Evolutionary conservation across 1,140 invertebrate species (phyloP).

Genomic region (Atta cephalotes): DNA sequence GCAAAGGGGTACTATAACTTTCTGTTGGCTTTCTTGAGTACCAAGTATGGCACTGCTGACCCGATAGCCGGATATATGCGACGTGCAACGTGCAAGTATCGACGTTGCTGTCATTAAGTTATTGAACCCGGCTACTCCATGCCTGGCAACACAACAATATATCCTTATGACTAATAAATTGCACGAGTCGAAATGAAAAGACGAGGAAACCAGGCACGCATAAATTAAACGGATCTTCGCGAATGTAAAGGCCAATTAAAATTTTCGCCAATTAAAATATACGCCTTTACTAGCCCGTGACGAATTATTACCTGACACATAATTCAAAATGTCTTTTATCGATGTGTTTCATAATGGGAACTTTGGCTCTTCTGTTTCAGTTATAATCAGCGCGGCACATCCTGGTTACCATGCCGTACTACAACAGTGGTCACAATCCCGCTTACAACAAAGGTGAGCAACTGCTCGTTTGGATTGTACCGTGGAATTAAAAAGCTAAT

Average conservation of each 20-base stretch:
- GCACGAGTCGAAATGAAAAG: background rate
- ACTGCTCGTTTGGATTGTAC: background rate
- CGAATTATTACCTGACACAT: conserved; percentile 28
- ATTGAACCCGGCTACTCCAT: conserved; percentile 40
- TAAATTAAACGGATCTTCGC: conserved; percentile 30
- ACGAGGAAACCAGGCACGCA: background rate
- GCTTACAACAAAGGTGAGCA: conserved; percentile 81
- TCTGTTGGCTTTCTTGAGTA: conserved; percentile 76
- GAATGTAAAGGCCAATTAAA: conserved; percentile 26
- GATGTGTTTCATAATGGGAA: conserved; percentile 26
- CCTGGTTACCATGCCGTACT: conserved; percentile 80
- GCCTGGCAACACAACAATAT: conserved; percentile 16
- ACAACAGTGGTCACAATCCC: conserved; percentile 81
- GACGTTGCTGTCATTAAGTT: conserved; percentile 55
- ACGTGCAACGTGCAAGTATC: conserved; percentile 73
- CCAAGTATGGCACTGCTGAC: conserved; percentile 79
- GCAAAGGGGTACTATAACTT: background rate
- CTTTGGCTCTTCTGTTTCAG: conserved; percentile 63
- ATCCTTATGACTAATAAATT: conserved; percentile 1
- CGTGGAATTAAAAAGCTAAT: conserved; percentile 25
- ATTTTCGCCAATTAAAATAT: conserved; percentile 44
- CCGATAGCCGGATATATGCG: conserved; percentile 77
- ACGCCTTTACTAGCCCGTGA: background rate
- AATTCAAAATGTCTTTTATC: conserved; percentile 24
- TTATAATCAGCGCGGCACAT: conserved; percentile 52